phyloP scores from a whole-genome alignment of 2,797 vertebrate species.

The Amniataba percoides region DNA sequence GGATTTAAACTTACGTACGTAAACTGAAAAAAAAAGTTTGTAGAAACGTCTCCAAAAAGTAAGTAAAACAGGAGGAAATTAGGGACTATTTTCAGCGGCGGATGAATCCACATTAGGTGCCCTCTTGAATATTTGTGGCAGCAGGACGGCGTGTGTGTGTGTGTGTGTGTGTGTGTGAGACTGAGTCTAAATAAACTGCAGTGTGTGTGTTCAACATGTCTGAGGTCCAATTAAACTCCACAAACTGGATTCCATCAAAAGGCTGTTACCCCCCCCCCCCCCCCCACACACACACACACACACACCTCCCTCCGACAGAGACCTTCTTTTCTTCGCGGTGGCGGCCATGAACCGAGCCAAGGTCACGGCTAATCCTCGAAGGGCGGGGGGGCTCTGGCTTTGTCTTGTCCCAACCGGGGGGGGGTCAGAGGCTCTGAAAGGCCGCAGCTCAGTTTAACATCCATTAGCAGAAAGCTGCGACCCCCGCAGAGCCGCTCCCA shows the following conservation, averaged over 20 bases:
- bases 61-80: background rate
- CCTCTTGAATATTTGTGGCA: background rate
- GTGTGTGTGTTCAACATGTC: background rate
- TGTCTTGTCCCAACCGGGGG: constrained; percentile 29
- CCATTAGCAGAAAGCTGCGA: constrained; percentile 57
- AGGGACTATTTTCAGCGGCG: background rate
- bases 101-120: background rate
- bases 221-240: constrained; percentile 23
- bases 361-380: constrained; percentile 46
- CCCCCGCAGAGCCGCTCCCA: constrained; percentile 11
- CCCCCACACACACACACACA: too few relatives aligned
- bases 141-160: background rate
- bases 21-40: too few relatives aligned
- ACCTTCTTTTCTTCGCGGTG: constrained; percentile 27
- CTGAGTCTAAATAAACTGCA: background rate
- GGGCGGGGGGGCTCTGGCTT: constrained; percentile 9
- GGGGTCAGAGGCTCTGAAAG: constrained; percentile 58
- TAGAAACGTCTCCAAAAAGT: too few relatives aligned
- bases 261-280: constrained; percentile 22
- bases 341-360: constrained; percentile 2
- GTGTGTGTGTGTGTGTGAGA: background rate
- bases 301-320: constrained; percentile 15
- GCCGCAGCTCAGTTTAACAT: constrained; percentile 75
- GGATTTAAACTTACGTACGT: too few relatives aligned
- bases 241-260: constrained; percentile 45